Evolutionary conservation across 1,140 invertebrate genomes (phyloP).

Genomic region (Gonioctena quinquepunctata): DNA sequence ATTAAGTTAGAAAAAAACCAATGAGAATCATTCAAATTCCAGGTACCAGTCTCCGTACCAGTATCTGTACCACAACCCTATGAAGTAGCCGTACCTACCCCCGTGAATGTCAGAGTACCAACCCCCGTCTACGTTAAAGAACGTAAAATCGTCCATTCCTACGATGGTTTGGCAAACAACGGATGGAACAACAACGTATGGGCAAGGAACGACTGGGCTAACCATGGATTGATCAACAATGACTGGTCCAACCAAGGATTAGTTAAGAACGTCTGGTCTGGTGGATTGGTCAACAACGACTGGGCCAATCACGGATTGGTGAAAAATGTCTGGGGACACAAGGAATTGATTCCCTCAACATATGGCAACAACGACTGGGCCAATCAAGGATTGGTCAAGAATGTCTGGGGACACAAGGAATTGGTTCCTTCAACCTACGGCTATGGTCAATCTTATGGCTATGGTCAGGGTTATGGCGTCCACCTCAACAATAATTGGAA

Average conservation of each 20-base stretch:
- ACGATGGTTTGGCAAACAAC: background rate
- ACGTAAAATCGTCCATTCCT: background rate
- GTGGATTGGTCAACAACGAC: background rate
- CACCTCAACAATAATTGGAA: too few species aligned
- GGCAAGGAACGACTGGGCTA: too few species aligned
- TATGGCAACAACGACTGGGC: background rate
- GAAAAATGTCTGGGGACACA: too few species aligned
- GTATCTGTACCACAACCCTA: slow-evolving; percentile 48
- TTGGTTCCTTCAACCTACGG: too few species aligned
- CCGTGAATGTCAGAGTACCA: slow-evolving; percentile 46
- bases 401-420: too few species aligned
- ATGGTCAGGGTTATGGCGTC: too few species aligned
- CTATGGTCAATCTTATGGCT: too few species aligned
- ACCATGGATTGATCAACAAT: background rate
- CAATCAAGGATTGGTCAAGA: too few species aligned
- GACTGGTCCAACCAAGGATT: background rate
- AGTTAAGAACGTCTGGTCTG: background rate
- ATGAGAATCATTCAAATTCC: too few species aligned
- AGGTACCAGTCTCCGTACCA: slow-evolving; percentile 22
- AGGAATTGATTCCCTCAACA: too few species aligned
- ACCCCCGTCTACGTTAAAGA: slow-evolving; percentile 7
- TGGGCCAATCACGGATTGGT: background rate
- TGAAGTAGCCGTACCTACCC: slow-evolving; percentile 36
- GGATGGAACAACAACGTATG: background rate
- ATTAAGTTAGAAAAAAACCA: too few species aligned